Conservation (phyloP, 2,797 vertebrate genomes). For the Cryptoblepharus egeriae region DNA sequence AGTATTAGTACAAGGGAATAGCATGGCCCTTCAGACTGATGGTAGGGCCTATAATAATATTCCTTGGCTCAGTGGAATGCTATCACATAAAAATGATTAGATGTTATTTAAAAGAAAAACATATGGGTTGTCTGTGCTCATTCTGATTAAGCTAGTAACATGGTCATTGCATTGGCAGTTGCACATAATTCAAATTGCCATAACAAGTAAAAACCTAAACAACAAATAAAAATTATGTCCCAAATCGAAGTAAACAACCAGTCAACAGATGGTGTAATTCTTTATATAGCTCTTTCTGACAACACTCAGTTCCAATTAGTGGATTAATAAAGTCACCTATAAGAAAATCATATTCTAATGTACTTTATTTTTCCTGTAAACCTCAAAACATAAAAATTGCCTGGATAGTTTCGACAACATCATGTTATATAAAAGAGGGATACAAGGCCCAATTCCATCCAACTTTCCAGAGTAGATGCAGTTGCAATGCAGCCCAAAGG, state of each 20-base stretch:
- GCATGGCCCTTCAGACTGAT: background rate
- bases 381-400: background rate
- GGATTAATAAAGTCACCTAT: background rate
- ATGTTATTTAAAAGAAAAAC: background rate
- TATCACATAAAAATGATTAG: background rate
- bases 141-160: background rate
- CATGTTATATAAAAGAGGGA: background rate
- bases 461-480: too few relatives aligned
- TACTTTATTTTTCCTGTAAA: slow-evolving; percentile 3
- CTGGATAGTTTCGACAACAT: slow-evolving; percentile 14
- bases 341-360: background rate
- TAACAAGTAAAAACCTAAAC: background rate
- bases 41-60: background rate
- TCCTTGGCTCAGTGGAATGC: too few relatives aligned
- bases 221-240: background rate
- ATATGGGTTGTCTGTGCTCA: background rate
- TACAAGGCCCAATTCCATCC: too few relatives aligned
- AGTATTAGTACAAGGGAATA: background rate
- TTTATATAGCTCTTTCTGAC: slow-evolving; percentile 28
- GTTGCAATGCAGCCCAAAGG: too few relatives aligned
- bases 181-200: background rate
- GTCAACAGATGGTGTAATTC: slow-evolving; percentile 8
- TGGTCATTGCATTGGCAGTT: background rate
- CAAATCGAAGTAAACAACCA: background rate
- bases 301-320: slow-evolving; percentile 5